A percentile compares a stretch with the other conserved stretches of the same genome.
phyloP scores from a whole-genome alignment of 2,888 invertebrate species.

The Torymus aiolomorphi region DNA sequence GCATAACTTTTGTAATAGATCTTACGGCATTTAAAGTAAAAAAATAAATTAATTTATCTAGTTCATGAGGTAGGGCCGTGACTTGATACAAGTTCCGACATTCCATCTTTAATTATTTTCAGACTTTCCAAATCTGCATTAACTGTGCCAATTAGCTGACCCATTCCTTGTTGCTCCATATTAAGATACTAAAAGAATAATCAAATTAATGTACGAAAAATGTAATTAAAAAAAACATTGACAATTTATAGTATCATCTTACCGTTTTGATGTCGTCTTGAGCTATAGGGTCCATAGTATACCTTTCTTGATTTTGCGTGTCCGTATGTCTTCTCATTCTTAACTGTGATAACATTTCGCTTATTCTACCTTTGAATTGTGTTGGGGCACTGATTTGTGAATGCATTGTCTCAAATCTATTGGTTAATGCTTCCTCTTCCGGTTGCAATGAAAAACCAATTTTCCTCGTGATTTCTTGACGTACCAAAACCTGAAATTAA shows the following conservation, averaged over 20 bases:
- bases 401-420: constrained; percentile 90
- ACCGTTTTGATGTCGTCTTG: constrained; percentile 80
- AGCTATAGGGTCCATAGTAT: constrained; percentile 84
- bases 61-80: constrained; percentile 68
- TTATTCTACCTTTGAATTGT: constrained; percentile 94
- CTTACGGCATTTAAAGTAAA: constrained; percentile 25
- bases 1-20: constrained; percentile 22
- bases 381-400: constrained; percentile 93
- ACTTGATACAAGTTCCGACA: constrained; percentile 78
- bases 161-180: constrained; percentile 93
- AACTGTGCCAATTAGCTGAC: constrained; percentile 89
- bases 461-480: constrained; percentile 92
- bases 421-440: constrained; percentile 93
- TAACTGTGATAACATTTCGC: constrained; percentile 92
- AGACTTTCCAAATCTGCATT: constrained; percentile 88
- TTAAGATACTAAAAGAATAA: constrained; percentile 82
- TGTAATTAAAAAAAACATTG: background rate
- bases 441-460: constrained; percentile 90
- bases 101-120: constrained; percentile 86
- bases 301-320: constrained; percentile 82
- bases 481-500: constrained; percentile 84
- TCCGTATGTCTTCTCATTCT: constrained; percentile 82
- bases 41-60: constrained; percentile 40
- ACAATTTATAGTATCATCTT: constrained; percentile 54
- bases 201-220: background rate